phyloP scores from a whole-genome alignment of 2,888 invertebrate genomes.

The Pimpla rufipes region DNA sequence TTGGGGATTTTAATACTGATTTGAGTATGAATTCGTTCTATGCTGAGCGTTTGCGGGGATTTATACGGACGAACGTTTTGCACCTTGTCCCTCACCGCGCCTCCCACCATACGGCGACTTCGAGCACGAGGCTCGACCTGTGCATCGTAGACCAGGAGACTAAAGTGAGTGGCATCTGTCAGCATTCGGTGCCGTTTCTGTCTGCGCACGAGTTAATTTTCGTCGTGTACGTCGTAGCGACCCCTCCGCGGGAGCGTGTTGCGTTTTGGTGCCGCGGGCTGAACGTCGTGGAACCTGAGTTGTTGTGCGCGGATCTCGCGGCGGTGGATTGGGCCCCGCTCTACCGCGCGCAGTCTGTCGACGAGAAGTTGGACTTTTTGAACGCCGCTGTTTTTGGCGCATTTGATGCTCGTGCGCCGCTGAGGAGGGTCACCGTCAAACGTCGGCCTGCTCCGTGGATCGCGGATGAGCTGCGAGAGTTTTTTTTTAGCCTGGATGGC shows the following conservation, averaged over 20 bases:
- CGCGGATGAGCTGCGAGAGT: not conserved
- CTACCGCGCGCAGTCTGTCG: not conserved
- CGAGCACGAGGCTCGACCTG: conserved; percentile 2
- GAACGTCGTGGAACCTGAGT: not conserved
- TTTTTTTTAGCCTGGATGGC: too few relatives aligned
- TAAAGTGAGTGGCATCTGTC: not conserved
- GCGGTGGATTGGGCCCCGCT: not conserved
- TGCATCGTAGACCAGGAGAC: not conserved
- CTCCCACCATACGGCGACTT: not conserved
- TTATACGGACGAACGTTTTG: not conserved
- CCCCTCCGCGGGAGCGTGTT: not conserved
- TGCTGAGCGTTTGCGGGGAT: not conserved
- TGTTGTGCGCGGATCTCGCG: not conserved
- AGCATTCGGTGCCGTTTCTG: not conserved
- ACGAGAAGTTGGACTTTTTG: not conserved
- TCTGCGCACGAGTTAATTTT: not conserved
- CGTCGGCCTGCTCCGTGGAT: conserved; percentile 1
- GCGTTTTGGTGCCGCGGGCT: not conserved
- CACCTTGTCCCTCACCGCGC: not conserved
- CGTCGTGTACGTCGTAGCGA: not conserved
- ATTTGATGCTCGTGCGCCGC: not conserved
- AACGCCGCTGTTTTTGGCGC: not conserved
- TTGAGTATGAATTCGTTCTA: not conserved
- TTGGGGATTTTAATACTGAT: conserved; percentile 15
- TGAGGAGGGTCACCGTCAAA: not conserved